Conservation (phyloP, 2,797 vertebrate species). For the Lophotriccus pileatus region DNA sequence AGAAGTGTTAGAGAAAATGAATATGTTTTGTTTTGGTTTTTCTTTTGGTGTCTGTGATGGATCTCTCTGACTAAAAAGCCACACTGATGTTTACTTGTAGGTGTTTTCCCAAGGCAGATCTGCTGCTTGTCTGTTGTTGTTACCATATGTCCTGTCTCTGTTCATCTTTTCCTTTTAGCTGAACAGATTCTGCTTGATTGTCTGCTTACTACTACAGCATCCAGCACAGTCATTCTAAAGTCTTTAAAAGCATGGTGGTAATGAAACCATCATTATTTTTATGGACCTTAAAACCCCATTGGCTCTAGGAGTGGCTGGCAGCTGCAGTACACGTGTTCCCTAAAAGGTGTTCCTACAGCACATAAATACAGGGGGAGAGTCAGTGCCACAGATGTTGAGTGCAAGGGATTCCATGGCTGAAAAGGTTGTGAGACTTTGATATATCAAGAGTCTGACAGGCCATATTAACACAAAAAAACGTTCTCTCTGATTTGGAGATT, state of each 20-base stretch:
- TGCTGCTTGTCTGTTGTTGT: neutral
- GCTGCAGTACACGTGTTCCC: accelerated
- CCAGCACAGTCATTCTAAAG: neutral
- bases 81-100: neutral
- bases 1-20: neutral
- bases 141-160: neutral
- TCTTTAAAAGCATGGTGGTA: neutral
- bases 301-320: neutral
- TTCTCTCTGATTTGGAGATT: neutral
- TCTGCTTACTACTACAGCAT: neutral
- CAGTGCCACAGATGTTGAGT: too few species aligned
- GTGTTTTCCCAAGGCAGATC: neutral
- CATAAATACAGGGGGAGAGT: neutral
- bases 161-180: neutral
- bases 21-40: neutral
- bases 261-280: neutral
- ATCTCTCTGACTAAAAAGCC: neutral
- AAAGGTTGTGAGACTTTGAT: neutral
- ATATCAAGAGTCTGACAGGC: neutral
- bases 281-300: neutral
- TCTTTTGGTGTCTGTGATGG: neutral
- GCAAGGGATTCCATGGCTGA: neutral
- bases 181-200: neutral
- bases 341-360: neutral
- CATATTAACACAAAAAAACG: neutral